These are phyloP conservation scores for Tangara arthus DNA, from an alignment of 2,797 vertebrate species.

Conservation along the genomic window DNA sequence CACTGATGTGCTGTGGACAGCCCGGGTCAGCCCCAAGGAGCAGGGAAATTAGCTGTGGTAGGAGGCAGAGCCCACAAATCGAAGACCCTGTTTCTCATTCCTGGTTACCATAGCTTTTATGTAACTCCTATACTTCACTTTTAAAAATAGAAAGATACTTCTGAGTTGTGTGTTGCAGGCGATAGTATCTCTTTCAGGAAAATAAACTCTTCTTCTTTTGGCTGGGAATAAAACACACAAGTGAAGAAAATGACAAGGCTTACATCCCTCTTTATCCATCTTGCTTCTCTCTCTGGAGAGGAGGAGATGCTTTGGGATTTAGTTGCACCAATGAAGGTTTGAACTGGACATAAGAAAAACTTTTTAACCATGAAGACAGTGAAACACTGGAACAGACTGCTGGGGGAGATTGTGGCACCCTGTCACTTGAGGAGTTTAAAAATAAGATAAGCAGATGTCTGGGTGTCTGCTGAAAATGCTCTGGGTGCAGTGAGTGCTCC, in stretches of 20 bases:
- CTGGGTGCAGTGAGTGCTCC: neutral
- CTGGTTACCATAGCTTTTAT: neutral
- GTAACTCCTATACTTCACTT: neutral
- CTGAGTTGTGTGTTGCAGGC: neutral
- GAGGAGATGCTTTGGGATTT: neutral
- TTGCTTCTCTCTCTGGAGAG: neutral
- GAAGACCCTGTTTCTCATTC: neutral
- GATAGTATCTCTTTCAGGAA: neutral
- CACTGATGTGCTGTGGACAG: neutral
- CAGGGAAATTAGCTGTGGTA: neutral
- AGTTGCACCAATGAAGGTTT: neutral
- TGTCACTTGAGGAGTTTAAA: neutral
- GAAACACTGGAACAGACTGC: neutral
- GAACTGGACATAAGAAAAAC: neutral
- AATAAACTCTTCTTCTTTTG: neutral
- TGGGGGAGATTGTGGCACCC: neutral
- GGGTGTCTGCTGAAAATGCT: neutral
- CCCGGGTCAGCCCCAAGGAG: neutral
- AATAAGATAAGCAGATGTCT: neutral
- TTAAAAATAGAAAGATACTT: conserved; percentile 27
- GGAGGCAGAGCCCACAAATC: neutral
- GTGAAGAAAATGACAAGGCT: neutral
- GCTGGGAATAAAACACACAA: neutral
- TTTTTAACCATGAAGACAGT: neutral
- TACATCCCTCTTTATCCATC: neutral